A percentile compares a stretch with the other conserved stretches of the same genome.
Conservation (phyloP, 1,140 invertebrate species). For the Heliconius nattereri region DNA sequence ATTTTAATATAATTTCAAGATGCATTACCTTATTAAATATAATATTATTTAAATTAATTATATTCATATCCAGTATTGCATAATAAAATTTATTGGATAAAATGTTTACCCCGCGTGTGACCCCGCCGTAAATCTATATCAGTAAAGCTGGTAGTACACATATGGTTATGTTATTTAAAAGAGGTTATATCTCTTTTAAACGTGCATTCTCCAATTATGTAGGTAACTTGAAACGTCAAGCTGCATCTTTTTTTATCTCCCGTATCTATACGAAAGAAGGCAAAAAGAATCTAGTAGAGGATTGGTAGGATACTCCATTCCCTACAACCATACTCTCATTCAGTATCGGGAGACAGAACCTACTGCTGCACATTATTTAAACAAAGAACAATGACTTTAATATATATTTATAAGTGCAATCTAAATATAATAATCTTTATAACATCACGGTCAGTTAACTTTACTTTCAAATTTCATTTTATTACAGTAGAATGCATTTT, state of each 20-base stretch:
- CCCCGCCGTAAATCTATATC: not conserved
- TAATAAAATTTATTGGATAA: not conserved
- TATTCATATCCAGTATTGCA: not conserved
- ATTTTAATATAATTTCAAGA: not conserved
- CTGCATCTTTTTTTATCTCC: too few species aligned
- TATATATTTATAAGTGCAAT: not conserved
- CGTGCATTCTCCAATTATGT: not conserved
- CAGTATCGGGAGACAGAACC: not conserved
- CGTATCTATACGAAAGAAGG: too few species aligned
- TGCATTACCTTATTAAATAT: not conserved
- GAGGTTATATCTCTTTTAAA: not conserved
- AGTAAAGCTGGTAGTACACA: not conserved
- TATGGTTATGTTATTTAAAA: not conserved
- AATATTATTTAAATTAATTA: not conserved
- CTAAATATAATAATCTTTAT: conserved; percentile 4
- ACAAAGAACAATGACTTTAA: not conserved
- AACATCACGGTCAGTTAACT: conserved; percentile 4
- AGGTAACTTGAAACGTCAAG: too few species aligned
- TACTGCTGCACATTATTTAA: not conserved
- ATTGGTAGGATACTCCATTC: too few species aligned
- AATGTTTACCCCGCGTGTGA: too few species aligned
- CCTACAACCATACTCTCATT: too few species aligned
- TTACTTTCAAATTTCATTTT: not conserved
- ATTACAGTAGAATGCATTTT: not conserved
- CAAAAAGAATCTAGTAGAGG: too few species aligned